A percentile compares a stretch with the other conserved stretches of the same genome.
These are phyloP conservation scores for Noctua comes DNA, from an alignment of 2,888 invertebrate species.

Conservation along the genomic window DNA sequence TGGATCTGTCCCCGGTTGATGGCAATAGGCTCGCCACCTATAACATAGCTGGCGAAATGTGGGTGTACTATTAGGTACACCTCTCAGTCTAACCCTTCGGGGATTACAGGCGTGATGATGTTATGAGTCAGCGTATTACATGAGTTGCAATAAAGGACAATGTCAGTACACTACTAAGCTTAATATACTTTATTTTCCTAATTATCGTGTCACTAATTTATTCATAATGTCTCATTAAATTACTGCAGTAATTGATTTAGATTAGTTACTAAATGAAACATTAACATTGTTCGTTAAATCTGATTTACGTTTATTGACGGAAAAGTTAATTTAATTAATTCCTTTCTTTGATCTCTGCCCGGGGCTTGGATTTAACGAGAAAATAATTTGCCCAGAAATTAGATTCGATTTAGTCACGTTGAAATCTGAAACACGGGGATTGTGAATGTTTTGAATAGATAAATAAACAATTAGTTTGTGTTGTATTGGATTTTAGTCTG, in stretches of 20 bases:
- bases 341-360: constrained; percentile 70
- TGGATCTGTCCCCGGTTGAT: no score
- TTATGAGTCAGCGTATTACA: no score
- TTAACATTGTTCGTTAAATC: constrained; percentile 45
- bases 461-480: constrained; percentile 59
- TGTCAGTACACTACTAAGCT: not conserved
- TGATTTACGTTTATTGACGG: constrained; percentile 59
- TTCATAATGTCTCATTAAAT: not conserved
- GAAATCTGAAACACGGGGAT: constrained; percentile 58
- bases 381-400: constrained; percentile 65
- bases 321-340: constrained; percentile 74
- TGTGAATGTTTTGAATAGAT: constrained; percentile 61
- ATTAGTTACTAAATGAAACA: constrained; percentile 20
- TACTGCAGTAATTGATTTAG: not conserved
- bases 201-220: not conserved
- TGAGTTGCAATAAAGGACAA: not conserved
- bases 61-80: no score
- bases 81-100: no score
- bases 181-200: not conserved
- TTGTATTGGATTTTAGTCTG: constrained; percentile 33
- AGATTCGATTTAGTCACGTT: constrained; percentile 64
- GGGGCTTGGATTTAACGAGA: constrained; percentile 66
- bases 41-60: no score
- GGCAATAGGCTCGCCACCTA: no score
- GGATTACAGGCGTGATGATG: no score